These are phyloP conservation scores for Ammodytes marinus DNA, from an alignment of 2,113 vertebrate genomes.

Conservation along the genomic window DNA sequence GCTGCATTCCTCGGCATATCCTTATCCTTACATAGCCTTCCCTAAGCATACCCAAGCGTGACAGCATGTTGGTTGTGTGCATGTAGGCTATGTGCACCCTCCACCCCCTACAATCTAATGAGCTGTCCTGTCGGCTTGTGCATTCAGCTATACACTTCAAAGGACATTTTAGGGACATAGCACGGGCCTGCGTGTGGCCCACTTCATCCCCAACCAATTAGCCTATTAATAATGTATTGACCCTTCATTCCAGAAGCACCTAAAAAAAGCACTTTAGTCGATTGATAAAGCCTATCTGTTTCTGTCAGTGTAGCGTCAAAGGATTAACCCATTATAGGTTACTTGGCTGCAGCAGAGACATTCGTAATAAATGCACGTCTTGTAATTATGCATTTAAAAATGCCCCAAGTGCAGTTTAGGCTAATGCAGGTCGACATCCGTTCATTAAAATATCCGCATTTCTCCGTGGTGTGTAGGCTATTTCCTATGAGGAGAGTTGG, in stretches of 20 bases:
- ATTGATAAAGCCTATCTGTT: background rate
- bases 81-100: constrained; percentile 11
- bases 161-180: constrained; percentile 76
- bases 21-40: constrained; percentile 14
- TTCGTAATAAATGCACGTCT: constrained; percentile 1
- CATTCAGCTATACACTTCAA: constrained; percentile 69
- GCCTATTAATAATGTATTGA: constrained; percentile 61
- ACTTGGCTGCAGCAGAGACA: background rate
- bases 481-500: background rate
- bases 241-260: constrained; percentile 24
- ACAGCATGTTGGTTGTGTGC: constrained; percentile 32
- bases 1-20: constrained; percentile 34
- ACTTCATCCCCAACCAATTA: constrained; percentile 39
- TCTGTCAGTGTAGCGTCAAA: background rate
- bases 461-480: constrained; percentile 7
- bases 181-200: constrained; percentile 67
- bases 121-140: constrained; percentile 49
- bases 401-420: constrained; percentile 1
- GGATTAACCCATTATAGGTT: constrained; percentile 27
- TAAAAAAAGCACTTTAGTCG: background rate
- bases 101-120: background rate
- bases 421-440: constrained; percentile 9
- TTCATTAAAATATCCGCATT: constrained; percentile 30
- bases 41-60: constrained; percentile 35
- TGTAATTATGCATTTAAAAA: background rate